These are phyloP conservation scores for Megalopta genalis DNA, from an alignment of 1,140 invertebrate species.

Conservation along the genomic window DNA sequence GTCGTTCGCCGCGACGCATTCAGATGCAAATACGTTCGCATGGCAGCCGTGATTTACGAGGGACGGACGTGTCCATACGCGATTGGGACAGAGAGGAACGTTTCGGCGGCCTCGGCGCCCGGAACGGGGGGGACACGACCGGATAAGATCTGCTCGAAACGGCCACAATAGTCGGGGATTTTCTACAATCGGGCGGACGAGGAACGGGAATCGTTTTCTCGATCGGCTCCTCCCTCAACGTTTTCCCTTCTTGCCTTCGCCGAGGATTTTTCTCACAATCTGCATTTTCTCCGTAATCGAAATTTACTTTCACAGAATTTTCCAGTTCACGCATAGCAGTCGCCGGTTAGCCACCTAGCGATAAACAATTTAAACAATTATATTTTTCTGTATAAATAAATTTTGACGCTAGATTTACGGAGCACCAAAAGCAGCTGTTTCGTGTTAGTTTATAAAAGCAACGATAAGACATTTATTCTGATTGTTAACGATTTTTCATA, in stretches of 20 bases:
- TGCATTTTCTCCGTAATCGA: too few relatives aligned
- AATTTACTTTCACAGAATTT: too few relatives aligned
- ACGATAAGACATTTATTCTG: too few relatives aligned
- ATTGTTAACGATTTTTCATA: too few relatives aligned
- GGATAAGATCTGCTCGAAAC: conserved; percentile 59
- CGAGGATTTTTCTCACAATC: too few relatives aligned
- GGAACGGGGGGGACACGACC: conserved; percentile 16
- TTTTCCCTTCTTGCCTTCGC: background rate
- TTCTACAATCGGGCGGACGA: conserved; percentile 20
- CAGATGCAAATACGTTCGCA: conserved; percentile 62
- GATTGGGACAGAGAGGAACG: conserved; percentile 33
- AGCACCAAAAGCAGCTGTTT: too few relatives aligned
- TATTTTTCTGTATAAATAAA: too few relatives aligned
- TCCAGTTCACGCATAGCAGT: too few relatives aligned
- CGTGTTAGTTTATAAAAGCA: too few relatives aligned
- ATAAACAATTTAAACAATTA: too few relatives aligned
- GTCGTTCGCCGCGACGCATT: conserved; percentile 52
- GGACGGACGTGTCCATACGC: conserved; percentile 48
- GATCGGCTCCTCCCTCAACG: conserved; percentile 16
- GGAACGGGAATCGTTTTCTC: conserved; percentile 11
- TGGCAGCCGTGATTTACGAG: conserved; percentile 64
- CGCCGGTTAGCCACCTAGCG: too few relatives aligned
- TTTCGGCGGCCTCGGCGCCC: conserved; percentile 33
- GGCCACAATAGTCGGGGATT: conserved; percentile 48
- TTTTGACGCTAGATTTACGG: too few relatives aligned